Conservation (phyloP, 2,888 invertebrate genomes). For the Nematopogon swammerdamellus region DNA sequence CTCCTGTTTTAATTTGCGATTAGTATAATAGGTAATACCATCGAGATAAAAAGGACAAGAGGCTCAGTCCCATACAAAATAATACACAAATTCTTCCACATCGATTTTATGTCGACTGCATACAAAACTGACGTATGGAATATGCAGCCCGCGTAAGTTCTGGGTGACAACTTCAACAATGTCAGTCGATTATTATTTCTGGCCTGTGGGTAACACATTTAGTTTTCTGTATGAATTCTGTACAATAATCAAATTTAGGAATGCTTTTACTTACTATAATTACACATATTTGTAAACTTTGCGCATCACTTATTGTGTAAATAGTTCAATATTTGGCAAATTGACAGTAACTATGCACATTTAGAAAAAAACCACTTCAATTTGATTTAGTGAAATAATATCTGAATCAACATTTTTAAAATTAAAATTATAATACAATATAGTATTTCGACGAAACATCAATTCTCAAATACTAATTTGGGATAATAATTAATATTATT, state of each 20-base stretch:
- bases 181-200: no score
- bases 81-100: no score
- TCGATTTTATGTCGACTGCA: no score
- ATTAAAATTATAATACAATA: background rate
- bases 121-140: no score
- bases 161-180: no score
- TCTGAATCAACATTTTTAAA: background rate
- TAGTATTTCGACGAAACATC: background rate
- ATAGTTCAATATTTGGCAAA: slow-evolving; percentile 1
- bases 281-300: background rate
- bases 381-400: background rate
- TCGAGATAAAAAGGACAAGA: no score
- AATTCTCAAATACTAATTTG: background rate
- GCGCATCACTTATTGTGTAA: background rate
- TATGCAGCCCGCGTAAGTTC: no score
- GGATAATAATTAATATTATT: background rate
- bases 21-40: no score
- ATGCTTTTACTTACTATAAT: background rate
- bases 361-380: background rate
- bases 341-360: background rate
- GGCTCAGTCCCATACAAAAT: no score
- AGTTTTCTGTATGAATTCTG: slow-evolving; percentile 34
- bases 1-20: no score
- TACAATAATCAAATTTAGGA: slow-evolving; percentile 13
- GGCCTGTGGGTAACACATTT: no score